Evolutionary conservation across 2,113 vertebrate species (phyloP).

Genomic region (Passerina amoena): DNA sequence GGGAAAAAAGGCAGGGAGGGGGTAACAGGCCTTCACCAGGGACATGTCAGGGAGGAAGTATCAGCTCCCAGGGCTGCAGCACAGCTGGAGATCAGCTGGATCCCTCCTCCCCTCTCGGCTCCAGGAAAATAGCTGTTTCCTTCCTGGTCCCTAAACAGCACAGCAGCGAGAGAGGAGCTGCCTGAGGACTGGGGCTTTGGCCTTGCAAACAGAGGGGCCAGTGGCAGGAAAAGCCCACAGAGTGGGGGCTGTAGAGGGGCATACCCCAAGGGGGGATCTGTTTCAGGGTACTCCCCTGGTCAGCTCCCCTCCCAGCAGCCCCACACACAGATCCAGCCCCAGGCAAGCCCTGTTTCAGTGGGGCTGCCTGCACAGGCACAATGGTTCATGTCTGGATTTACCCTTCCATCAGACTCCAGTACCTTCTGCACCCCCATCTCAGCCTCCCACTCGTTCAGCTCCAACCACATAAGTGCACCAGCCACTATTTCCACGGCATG

Average conservation of each 20-base stretch:
- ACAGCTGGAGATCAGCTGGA: conserved; percentile 41
- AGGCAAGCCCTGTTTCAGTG: fast-evolving
- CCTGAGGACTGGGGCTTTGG: not conserved
- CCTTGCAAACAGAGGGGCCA: not conserved
- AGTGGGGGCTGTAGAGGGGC: not conserved
- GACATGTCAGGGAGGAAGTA: not conserved
- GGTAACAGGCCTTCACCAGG: not conserved
- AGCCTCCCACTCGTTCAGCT: not conserved
- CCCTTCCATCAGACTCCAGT: not conserved
- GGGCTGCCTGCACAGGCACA: not conserved
- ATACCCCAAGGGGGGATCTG: not conserved
- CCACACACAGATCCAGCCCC: not conserved
- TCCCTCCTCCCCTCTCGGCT: not conserved
- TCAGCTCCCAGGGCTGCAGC: not conserved
- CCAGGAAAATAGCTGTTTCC: conserved; percentile 33
- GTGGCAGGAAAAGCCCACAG: not conserved
- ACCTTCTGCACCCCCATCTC: not conserved
- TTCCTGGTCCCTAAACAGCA: conserved; percentile 2
- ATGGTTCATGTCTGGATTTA: not conserved
- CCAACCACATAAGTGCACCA: not conserved
- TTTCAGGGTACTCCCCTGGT: fast-evolving
- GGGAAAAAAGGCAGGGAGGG: not conserved
- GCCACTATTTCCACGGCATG: not conserved
- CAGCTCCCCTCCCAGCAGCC: not conserved
- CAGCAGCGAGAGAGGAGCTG: not conserved